Evolutionary conservation across 2,888 invertebrate species (phyloP).

Genomic region (Celastrina argiolus): DNA sequence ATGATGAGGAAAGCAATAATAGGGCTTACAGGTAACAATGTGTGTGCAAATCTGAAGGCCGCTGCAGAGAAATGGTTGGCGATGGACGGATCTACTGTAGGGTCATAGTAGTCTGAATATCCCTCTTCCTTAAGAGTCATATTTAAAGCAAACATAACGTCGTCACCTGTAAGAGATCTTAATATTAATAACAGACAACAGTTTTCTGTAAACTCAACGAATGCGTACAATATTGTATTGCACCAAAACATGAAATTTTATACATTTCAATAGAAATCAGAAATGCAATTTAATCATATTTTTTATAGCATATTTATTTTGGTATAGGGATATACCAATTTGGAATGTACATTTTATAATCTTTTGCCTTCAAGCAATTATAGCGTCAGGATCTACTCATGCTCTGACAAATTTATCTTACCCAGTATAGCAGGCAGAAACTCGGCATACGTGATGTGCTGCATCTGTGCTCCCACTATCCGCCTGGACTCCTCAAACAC

Average conservation of each 20-base stretch:
- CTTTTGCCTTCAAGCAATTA: too few relatives aligned
- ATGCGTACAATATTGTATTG: background rate
- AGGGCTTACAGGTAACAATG: slow-evolving; percentile 83
- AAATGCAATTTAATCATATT: too few relatives aligned
- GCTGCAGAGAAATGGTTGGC: slow-evolving; percentile 92
- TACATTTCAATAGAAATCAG: too few relatives aligned
- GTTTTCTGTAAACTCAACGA: background rate
- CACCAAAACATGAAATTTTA: background rate
- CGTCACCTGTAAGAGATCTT: slow-evolving; percentile 53
- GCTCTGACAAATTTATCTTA: too few relatives aligned
- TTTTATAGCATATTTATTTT: too few relatives aligned
- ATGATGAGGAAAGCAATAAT: background rate
- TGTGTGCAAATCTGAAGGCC: slow-evolving; percentile 93
- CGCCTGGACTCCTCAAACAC: slow-evolving; percentile 87
- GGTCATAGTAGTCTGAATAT: slow-evolving; percentile 79
- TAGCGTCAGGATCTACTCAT: too few relatives aligned
- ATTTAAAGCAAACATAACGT: slow-evolving; percentile 75
- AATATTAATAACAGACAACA: background rate
- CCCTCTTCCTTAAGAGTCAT: slow-evolving; percentile 70
- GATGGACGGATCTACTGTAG: slow-evolving; percentile 83
- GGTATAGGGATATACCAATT: too few relatives aligned
- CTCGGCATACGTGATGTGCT: slow-evolving; percentile 91
- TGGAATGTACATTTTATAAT: too few relatives aligned
- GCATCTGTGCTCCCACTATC: slow-evolving; percentile 89
- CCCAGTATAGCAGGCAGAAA: slow-evolving; percentile 89